Evolutionary conservation across 2,888 invertebrate genomes (phyloP).

Genomic region (Amiota communis): DNA sequence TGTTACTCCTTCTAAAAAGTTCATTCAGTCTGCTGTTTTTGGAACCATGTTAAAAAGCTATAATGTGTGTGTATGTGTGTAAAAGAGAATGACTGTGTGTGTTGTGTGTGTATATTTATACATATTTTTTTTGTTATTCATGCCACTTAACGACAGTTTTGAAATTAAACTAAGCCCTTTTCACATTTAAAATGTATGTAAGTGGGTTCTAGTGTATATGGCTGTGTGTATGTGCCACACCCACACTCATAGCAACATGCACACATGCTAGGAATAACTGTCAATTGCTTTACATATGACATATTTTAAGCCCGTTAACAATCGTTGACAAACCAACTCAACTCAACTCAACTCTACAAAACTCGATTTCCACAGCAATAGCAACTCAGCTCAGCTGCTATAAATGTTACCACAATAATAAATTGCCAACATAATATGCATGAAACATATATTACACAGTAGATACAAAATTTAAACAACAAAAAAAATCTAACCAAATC

Average conservation of each 20-base stretch:
- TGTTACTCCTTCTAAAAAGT: too few relatives aligned
- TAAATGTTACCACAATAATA: constrained; percentile 26
- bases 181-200: neutral
- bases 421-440: neutral
- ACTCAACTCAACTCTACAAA: neutral
- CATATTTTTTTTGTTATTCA: constrained; percentile 13
- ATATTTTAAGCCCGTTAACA: constrained; percentile 23
- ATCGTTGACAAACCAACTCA: constrained; percentile 24
- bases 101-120: neutral
- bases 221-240: neutral
- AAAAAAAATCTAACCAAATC: too few relatives aligned
- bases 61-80: neutral
- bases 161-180: constrained; percentile 29
- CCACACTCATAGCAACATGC: neutral
- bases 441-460: too few relatives aligned
- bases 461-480: too few relatives aligned
- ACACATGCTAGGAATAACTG: neutral
- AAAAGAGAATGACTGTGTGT: neutral
- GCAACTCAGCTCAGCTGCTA: constrained; percentile 14
- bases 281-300: constrained; percentile 11
- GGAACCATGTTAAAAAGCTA: constrained; percentile 3
- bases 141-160: constrained; percentile 29
- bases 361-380: too few relatives aligned
- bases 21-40: too few relatives aligned
- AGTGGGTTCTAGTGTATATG: neutral